A percentile compares a stretch with the other conserved stretches of the same genome.
Conservation (phyloP, 30 jellyfish, hydroid and myxozoan genomes). For the Turritopsis dohrnii region DNA sequence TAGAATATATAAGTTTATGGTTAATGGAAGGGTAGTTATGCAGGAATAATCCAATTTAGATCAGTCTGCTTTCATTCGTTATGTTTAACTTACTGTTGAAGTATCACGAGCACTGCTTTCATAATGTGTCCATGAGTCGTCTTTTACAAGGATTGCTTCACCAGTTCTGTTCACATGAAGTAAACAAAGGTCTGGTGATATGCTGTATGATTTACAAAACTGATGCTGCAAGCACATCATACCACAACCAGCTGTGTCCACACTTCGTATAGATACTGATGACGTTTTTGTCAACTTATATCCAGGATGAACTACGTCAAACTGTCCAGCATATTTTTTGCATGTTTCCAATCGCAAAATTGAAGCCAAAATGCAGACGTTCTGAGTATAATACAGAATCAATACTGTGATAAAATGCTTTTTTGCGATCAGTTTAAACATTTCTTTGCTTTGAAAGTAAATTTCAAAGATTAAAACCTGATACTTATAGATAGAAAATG, state of each 20-base stretch:
- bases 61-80: too few species aligned
- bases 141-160: background rate
- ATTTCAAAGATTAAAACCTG: too few species aligned
- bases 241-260: background rate
- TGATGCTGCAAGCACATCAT: background rate
- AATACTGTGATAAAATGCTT: background rate
- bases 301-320: background rate
- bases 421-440: background rate
- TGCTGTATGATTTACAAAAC: background rate
- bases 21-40: too few species aligned
- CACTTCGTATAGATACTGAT: background rate
- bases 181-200: background rate
- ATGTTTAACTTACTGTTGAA: background rate
- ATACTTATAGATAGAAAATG: too few species aligned
- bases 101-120: background rate
- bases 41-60: too few species aligned
- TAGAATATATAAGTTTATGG: too few species aligned
- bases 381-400: background rate
- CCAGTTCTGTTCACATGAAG: background rate
- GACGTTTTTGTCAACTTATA: background rate
- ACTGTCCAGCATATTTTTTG: background rate
- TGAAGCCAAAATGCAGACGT: background rate
- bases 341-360: background rate
- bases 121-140: background rate
- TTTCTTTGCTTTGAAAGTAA: background rate